These are phyloP conservation scores for Epirrhoe tristata DNA, from an alignment of 2,888 invertebrate species.

Conservation along the genomic window DNA sequence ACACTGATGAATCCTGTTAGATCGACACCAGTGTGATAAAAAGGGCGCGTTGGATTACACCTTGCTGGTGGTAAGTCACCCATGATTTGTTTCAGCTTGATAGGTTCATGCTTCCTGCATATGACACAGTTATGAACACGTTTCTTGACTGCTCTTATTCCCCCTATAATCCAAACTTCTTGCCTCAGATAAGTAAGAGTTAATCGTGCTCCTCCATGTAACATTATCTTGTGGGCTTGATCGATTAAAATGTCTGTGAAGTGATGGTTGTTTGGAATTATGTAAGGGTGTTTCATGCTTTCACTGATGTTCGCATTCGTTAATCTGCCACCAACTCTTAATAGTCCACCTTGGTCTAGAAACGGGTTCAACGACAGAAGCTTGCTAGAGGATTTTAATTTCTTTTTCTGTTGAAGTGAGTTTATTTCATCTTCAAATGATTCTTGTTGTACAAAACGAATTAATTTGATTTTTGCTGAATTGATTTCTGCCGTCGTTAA, in stretches of 20 bases:
- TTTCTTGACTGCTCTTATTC: constrained; percentile 3
- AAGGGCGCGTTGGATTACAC: neutral
- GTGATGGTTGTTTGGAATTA: neutral
- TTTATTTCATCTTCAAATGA: too few relatives aligned
- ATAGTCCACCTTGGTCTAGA: neutral
- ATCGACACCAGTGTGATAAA: constrained; percentile 3
- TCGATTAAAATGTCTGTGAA: too few relatives aligned
- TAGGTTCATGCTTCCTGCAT: constrained; percentile 4
- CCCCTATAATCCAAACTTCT: neutral
- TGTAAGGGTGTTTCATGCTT: neutral
- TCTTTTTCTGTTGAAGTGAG: too few relatives aligned
- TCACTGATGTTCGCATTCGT: neutral
- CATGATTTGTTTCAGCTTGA: constrained; percentile 3
- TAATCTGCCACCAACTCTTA: neutral
- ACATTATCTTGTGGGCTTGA: too few relatives aligned
- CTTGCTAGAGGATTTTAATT: too few relatives aligned
- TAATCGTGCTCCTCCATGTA: too few relatives aligned
- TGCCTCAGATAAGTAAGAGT: too few relatives aligned
- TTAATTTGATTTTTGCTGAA: too few relatives aligned
- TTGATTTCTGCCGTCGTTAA: too few relatives aligned
- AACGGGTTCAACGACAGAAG: neutral
- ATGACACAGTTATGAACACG: neutral
- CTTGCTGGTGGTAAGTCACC: constrained; percentile 1
- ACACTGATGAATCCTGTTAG: neutral
- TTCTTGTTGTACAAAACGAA: too few relatives aligned